Percentiles rank a stretch among this genome's conserved stretches.
These are phyloP conservation scores for Myioborus miniatus DNA, from an alignment of 2,797 vertebrate species.

Conservation along the genomic window DNA sequence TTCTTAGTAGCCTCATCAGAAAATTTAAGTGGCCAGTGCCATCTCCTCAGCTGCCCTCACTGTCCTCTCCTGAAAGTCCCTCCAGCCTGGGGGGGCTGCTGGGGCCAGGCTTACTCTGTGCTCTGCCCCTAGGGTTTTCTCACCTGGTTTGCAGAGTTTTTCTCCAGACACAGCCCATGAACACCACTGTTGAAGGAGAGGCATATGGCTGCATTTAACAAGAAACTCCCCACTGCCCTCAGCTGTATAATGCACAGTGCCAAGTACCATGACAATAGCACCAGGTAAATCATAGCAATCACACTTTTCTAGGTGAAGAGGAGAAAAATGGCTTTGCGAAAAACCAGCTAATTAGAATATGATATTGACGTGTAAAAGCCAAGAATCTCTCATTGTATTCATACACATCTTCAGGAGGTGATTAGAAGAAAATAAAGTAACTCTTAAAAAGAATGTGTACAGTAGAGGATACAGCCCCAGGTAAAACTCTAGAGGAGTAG, in stretches of 20 bases:
- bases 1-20: neutral
- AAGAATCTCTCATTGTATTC: neutral
- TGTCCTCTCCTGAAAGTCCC: neutral
- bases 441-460: neutral
- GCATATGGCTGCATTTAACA: neutral
- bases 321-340: neutral
- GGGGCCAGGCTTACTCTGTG: neutral
- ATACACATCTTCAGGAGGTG: neutral
- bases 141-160: neutral
- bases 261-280: neutral
- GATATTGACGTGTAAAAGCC: neutral
- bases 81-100: neutral
- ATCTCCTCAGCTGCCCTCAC: neutral
- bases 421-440: neutral
- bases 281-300: neutral
- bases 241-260: neutral
- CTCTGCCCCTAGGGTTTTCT: neutral
- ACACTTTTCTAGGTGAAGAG: neutral
- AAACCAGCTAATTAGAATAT: accelerated
- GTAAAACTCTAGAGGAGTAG: neutral
- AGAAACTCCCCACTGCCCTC: neutral
- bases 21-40: neutral
- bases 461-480: neutral
- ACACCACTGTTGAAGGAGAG: neutral
- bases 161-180: neutral